These are phyloP conservation scores for Stenodera caucasica DNA, from an alignment of 2,888 invertebrate species.

Conservation along the genomic window DNA sequence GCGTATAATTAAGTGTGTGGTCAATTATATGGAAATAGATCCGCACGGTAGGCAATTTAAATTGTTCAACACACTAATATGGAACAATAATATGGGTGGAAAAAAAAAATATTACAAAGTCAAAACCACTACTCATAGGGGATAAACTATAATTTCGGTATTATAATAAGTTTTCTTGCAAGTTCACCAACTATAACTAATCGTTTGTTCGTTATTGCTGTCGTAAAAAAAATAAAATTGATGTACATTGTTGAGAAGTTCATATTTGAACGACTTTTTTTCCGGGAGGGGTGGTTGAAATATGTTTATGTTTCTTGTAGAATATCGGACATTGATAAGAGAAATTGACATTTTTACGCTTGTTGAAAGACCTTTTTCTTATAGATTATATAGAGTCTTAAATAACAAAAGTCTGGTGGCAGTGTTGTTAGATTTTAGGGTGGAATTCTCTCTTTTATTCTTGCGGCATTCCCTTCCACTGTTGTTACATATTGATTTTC, in stretches of 20 bases:
- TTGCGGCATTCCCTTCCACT: not conserved
- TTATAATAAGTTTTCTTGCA: not conserved
- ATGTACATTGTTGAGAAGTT: no score
- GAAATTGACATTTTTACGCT: not conserved
- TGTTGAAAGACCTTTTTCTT: not conserved
- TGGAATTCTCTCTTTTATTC: not conserved
- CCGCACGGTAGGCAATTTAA: slow-evolving; percentile 5
- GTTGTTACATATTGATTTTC: slow-evolving; percentile 12
- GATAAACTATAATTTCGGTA: not conserved
- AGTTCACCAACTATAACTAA: not conserved
- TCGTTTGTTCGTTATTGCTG: not conserved
- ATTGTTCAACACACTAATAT: slow-evolving; percentile 3
- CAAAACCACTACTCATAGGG: not conserved
- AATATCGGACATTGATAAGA: not conserved
- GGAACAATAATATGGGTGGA: not conserved
- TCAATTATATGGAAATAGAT: slow-evolving; percentile 7
- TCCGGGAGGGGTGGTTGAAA: not conserved
- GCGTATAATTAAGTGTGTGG: slow-evolving; percentile 9
- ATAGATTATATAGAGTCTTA: slow-evolving; percentile 17
- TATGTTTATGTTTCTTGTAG: not conserved
- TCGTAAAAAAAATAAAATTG: not conserved
- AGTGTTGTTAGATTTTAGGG: not conserved
- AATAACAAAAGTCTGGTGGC: slow-evolving; percentile 11
- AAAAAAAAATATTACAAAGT: not conserved
- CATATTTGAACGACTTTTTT: no score